A percentile compares a stretch with the other conserved stretches of the same genome.
These are phyloP conservation scores for Caenorhabditis sp. DNA, from an alignment of 2,888 invertebrate genomes.

Conservation along the genomic window DNA sequence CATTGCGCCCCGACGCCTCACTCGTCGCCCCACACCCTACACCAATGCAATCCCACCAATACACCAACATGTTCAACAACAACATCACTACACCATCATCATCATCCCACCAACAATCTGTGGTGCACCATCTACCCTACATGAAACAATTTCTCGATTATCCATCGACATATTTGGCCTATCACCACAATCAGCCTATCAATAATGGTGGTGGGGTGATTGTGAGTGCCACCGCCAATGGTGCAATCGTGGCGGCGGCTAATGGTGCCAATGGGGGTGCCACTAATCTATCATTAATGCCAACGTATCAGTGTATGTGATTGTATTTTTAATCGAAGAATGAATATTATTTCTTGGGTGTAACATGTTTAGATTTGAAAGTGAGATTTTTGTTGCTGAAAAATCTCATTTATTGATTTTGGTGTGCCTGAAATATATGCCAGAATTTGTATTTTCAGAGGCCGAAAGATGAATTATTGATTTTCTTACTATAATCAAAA, in stretches of 20 bases:
- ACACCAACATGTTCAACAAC: neutral
- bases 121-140: slow-evolving; percentile 25
- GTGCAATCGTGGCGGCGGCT: too few species aligned
- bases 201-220: slow-evolving; percentile 26
- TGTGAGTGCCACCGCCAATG: too few species aligned
- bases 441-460: too few species aligned
- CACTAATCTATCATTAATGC: slow-evolving; percentile 10
- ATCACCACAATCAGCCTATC: neutral
- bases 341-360: neutral
- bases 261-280: too few species aligned
- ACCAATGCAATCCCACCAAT: neutral
- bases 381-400: too few species aligned
- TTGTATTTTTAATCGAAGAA: neutral
- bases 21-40: slow-evolving; percentile 6
- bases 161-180: slow-evolving; percentile 41
- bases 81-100: neutral
- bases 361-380: too few species aligned
- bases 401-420: too few species aligned
- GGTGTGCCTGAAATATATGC: too few species aligned
- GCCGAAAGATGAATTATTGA: too few species aligned
- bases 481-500: too few species aligned
- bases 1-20: slow-evolving; percentile 26
- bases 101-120: slow-evolving; percentile 9
- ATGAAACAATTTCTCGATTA: slow-evolving; percentile 47
- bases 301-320: slow-evolving; percentile 34